Percentiles rank a stretch among this genome's conserved stretches.
Conservation (phyloP, 1,140 invertebrate species). For the Pseudomyrmex gracilis region DNA sequence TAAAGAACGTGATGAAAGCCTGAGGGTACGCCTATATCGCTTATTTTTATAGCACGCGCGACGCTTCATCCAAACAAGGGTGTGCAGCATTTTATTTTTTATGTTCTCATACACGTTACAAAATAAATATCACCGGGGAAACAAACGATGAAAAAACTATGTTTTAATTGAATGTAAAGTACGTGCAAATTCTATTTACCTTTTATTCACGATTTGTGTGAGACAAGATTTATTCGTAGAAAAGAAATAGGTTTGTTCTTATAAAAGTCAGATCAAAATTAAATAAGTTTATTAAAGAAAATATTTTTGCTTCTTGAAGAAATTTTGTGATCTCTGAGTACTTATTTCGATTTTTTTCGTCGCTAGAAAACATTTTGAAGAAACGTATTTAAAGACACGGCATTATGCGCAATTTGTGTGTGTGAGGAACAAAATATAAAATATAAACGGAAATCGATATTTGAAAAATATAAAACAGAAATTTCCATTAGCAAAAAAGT, state of each 20-base stretch:
- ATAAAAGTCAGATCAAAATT: background rate
- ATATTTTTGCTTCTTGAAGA: background rate
- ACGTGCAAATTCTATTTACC: background rate
- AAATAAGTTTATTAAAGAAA: background rate
- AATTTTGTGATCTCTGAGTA: conserved; percentile 5
- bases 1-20: conserved; percentile 37
- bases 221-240: background rate
- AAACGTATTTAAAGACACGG: background rate
- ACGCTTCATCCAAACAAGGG: conserved; percentile 36
- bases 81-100: conserved; percentile 22
- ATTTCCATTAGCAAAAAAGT: conserved; percentile 38
- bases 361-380: background rate
- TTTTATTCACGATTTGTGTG: background rate
- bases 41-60: conserved; percentile 19
- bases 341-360: background rate
- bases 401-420: conserved; percentile 44
- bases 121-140: conserved; percentile 4
- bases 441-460: too few relatives aligned
- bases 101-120: background rate
- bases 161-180: background rate
- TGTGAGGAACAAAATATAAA: conserved; percentile 45
- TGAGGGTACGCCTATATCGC: conserved; percentile 3
- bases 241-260: too few relatives aligned
- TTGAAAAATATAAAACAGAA: too few relatives aligned
- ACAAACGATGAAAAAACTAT: background rate